These are phyloP conservation scores for Nysson spinosus DNA, from an alignment of 2,888 invertebrate genomes.

Conservation along the genomic window DNA sequence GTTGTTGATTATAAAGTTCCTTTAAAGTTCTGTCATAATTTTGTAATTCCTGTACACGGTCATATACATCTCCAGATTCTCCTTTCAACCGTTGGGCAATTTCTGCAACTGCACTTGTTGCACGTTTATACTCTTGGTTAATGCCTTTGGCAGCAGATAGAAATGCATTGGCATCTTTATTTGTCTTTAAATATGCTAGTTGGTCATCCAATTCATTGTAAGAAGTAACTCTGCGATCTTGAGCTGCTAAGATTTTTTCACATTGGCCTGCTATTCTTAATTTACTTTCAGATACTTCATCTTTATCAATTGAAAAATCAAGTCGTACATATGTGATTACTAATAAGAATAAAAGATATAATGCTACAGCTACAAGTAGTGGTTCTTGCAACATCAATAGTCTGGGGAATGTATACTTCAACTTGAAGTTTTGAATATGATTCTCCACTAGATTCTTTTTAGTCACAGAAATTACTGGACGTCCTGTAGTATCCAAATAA, in stretches of 20 bases:
- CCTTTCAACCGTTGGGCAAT: slow-evolving; percentile 80
- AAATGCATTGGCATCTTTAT: slow-evolving; percentile 79
- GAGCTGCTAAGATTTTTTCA: slow-evolving; percentile 80
- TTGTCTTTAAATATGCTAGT: slow-evolving; percentile 80
- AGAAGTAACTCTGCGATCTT: slow-evolving; percentile 80
- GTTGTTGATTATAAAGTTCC: slow-evolving; percentile 78
- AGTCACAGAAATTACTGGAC: slow-evolving; percentile 90
- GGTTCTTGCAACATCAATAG: slow-evolving; percentile 95
- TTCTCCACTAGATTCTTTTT: slow-evolving; percentile 95
- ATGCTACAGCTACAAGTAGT: slow-evolving; percentile 90
- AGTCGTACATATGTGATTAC: slow-evolving; percentile 96
- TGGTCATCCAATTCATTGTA: slow-evolving; percentile 82
- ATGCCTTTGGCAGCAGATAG: slow-evolving; percentile 79
- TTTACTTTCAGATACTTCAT: slow-evolving; percentile 79
- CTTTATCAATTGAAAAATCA: slow-evolving; percentile 94
- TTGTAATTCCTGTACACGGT: slow-evolving; percentile 82
- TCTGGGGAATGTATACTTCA: slow-evolving; percentile 92
- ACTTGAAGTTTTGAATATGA: slow-evolving; percentile 96
- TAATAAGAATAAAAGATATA: slow-evolving; percentile 92
- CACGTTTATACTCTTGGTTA: slow-evolving; percentile 81
- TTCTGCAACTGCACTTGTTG: slow-evolving; percentile 79
- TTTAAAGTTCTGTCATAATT: slow-evolving; percentile 79
- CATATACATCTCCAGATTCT: slow-evolving; percentile 81
- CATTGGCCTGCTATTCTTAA: slow-evolving; percentile 77
- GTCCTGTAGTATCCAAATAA: slow-evolving; percentile 95